Evolutionary conservation across 1,140 invertebrate species (phyloP).

Genomic region (Calephelis virginiensis): DNA sequence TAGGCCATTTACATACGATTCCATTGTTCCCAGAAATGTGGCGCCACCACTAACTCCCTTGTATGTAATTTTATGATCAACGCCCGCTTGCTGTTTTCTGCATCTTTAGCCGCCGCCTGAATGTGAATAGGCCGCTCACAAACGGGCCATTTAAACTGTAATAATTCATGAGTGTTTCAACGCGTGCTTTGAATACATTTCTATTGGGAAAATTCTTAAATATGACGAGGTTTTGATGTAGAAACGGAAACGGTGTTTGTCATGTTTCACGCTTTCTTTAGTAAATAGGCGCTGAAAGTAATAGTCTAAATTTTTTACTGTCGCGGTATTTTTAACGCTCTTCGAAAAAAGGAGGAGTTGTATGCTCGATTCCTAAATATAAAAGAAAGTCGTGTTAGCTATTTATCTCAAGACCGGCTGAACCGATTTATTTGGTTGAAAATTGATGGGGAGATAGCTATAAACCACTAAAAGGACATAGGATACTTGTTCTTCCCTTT

Average conservation of each 20-base stretch:
- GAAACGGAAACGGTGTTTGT: neutral
- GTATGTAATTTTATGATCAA: constrained; percentile 68
- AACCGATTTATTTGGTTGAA: too few relatives aligned
- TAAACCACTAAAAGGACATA: too few relatives aligned
- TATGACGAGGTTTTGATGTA: constrained; percentile 30
- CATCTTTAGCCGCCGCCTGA: constrained; percentile 49
- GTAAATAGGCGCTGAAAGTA: too few relatives aligned
- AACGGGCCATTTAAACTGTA: constrained; percentile 56
- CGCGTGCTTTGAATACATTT: constrained; percentile 47
- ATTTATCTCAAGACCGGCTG: too few relatives aligned
- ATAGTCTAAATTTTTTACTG: too few relatives aligned
- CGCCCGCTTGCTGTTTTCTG: constrained; percentile 56
- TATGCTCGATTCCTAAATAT: too few relatives aligned
- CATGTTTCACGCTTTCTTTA: too few relatives aligned
- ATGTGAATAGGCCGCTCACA: constrained; percentile 52
- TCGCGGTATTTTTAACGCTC: too few relatives aligned
- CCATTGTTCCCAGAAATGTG: constrained; percentile 72
- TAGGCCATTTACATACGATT: constrained; percentile 62
- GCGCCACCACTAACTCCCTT: constrained; percentile 60
- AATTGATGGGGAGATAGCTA: too few relatives aligned
- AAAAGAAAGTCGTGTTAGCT: too few relatives aligned
- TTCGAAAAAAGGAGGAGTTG: too few relatives aligned
- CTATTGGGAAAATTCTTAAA: constrained; percentile 47
- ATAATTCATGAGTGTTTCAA: constrained; percentile 54
- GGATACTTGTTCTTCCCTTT: too few relatives aligned